Evolutionary conservation across 2,113 vertebrate genomes (phyloP).

Genomic region (Triplophysa dalaica): DNA sequence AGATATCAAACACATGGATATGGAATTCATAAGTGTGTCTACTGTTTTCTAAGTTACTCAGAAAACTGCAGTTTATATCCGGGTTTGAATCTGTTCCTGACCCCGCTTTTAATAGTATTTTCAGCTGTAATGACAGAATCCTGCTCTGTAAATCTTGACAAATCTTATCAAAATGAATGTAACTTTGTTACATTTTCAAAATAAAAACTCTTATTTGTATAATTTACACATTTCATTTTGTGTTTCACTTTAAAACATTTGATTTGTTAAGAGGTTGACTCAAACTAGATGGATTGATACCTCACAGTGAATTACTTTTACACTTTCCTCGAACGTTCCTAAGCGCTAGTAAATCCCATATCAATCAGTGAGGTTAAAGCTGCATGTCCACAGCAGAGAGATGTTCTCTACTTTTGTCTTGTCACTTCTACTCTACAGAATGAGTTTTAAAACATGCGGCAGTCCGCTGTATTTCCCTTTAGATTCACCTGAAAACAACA

Average conservation of each 20-base stretch:
- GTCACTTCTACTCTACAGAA: background rate
- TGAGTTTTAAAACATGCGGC: background rate
- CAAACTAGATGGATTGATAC: background rate
- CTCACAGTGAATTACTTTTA: background rate
- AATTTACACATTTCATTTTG: no score
- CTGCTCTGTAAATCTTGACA: background rate
- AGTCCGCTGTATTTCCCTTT: background rate
- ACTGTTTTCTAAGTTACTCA: background rate
- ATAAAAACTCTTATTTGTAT: no score
- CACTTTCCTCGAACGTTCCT: background rate
- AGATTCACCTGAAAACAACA: conserved; percentile 6
- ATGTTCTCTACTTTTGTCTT: background rate
- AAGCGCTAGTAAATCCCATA: background rate
- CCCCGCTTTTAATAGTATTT: background rate
- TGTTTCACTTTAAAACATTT: no score
- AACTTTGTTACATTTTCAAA: no score
- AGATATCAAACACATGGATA: background rate
- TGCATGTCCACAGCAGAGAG: background rate
- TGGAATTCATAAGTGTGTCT: background rate
- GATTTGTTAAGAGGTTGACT: background rate
- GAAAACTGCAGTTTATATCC: background rate
- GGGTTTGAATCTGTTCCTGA: background rate
- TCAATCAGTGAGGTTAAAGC: background rate
- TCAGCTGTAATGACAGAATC: background rate
- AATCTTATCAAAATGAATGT: background rate